Evolutionary conservation across 1,140 invertebrate species (phyloP), one percentile per base, ranked within the genome.

Genomic region (Euura saliciscinereae): DNA sequence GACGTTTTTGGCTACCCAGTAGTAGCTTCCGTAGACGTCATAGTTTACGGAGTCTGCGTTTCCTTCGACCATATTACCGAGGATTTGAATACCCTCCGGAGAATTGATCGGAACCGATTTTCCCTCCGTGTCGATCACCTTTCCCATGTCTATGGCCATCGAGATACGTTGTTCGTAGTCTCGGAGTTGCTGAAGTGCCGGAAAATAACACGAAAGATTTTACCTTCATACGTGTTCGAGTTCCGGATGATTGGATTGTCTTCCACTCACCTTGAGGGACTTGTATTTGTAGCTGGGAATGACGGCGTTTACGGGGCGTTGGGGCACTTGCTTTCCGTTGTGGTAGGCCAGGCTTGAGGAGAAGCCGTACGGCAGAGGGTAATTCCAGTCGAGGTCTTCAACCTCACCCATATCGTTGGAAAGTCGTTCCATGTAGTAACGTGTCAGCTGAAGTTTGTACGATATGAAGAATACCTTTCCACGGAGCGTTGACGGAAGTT

Each of bases 381-480:
- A 83, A 77, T 90, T 84, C 79, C 87, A 90, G 74, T 89, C 88
- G 84, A 92, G 90, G 72, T 90, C 87, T 64, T 90, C 88, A 59
- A 93, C 89, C 66, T 89, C 86, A 5, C 89, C 89, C 59, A 92
- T 73, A 43, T 87, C 90, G 73, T 92, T 89, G 8, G 90, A 90
- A 45, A 92, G 80, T 79, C 92, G 90, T 78, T 93, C 92, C 80
- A 93, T 81, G 79, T 90, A 90, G 82, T 93, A 93, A 73, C 91
- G 89, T 51, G 90, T 87, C 74, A 92, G 84, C 10, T 93, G 76
- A 74, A 92, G 91, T 72, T 91, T 87, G 72, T 92, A 89, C 4
- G 88, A 75, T 80, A 89, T 91, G 59, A 90, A 80, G 76, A 90
- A 92, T 4, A 90, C 80, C 77, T 92, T 90, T 70, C 90, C 91